These are phyloP conservation scores for Lanistes nyassanus DNA, from an alignment of 1,140 invertebrate genomes.

Conservation along the genomic window DNA sequence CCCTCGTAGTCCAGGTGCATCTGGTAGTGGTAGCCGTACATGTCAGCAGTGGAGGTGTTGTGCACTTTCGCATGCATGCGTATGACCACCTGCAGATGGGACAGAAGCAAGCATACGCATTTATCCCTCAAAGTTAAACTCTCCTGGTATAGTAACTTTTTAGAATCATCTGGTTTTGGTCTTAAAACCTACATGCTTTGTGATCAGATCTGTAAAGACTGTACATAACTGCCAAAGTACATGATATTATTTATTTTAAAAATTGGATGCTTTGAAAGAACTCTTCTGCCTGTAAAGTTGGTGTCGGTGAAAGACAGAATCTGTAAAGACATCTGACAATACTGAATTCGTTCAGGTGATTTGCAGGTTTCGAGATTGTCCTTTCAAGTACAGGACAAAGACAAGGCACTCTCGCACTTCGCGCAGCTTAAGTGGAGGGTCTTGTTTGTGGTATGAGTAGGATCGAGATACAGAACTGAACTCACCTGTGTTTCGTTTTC, in stretches of 20 bases:
- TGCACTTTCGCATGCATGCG: conserved; percentile 7
- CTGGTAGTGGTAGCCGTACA: background rate
- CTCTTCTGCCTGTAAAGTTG: background rate
- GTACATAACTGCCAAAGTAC: no score
- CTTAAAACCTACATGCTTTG: no score
- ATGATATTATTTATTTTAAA: no score
- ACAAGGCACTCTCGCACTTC: no score
- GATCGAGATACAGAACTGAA: background rate
- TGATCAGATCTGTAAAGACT: no score
- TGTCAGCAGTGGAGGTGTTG: background rate
- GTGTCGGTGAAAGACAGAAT: background rate
- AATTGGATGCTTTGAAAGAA: background rate
- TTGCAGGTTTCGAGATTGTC: background rate
- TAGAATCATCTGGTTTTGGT: no score
- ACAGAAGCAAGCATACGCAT: background rate
- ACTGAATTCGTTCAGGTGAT: background rate
- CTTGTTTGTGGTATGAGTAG: background rate
- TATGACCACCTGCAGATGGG: conserved; percentile 6
- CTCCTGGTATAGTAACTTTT: no score
- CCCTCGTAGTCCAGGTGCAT: conserved; percentile 17
- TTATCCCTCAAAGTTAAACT: no score
- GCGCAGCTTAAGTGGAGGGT: no score
- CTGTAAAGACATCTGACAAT: background rate
- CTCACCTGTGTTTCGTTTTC: conserved; percentile 3
- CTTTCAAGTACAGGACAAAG: no score